Evolutionary conservation across 2,797 vertebrate genomes (phyloP), one percentile per base, ranked within the genome.

Genomic region (Poeciliopsis paucimaculata): DNA sequence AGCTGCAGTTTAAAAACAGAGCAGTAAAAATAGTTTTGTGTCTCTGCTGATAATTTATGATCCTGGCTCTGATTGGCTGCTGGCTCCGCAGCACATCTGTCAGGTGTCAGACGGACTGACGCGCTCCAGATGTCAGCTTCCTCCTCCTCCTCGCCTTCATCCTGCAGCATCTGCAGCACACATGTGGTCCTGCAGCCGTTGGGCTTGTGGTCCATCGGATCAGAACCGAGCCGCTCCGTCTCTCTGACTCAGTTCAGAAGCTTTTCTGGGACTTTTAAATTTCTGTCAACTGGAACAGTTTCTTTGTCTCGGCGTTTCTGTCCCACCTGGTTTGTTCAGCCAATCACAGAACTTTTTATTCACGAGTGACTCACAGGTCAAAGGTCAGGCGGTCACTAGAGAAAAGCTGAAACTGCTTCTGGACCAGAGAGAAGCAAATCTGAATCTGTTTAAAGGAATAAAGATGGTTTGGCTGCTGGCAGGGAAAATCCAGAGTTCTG

Each of bases 151-250:
- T 43, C 72, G 75, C 81, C 90, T 81, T 77, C 60, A 87, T 90
- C 82, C 86, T 79, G 75, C 82, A 79, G 85, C 87, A 92, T 91
- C 87, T 93, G 93, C 73, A 39, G 60, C 78, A 66, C 93, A 93
- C 34, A 85, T 90, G 89, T 84, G 16, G 46, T 16, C 4, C 46
- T 18, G 46, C 46, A 47, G 46, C 46, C 46, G 16, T 5, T 18
- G 46, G 31, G 28, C 18, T 34, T 18, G 60, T 8, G 60, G 18
- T 2, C 8, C 6, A 23, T 51, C 1, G 18, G 46, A 47, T 47
- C 57, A 60, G 57, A 16, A 2, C 60, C 3, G 31, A 55, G 43
- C 45, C 31, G 34, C 8, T 36, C 6, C n/a, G 71, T 47, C 49
- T 8, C 18, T 26, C 51, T 18, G 51, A 26, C 13, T 53, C 13